A percentile compares a stretch with the other conserved stretches of the same genome.
Conservation (phyloP, 2,113 vertebrate species). For the Aplodontia rufa region DNA sequence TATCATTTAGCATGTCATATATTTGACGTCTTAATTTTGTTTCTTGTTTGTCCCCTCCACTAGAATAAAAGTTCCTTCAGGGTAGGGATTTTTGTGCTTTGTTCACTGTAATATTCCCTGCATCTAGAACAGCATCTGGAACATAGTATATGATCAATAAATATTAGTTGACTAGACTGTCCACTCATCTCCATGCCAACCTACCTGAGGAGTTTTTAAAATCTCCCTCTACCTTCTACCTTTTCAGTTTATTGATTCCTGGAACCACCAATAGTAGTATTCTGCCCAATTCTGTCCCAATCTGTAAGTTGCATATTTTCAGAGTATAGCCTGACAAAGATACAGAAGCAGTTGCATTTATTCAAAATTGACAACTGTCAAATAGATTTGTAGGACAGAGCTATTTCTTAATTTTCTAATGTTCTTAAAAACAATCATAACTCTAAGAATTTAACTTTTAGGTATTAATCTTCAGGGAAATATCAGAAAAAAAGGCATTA, state of each 20-base stretch:
- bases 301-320: background rate
- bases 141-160: constrained; percentile 13
- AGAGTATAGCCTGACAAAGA: background rate
- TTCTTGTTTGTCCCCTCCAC: background rate
- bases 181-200: background rate
- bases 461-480: background rate
- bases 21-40: background rate
- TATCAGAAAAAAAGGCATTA: background rate
- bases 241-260: background rate
- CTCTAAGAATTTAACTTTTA: background rate
- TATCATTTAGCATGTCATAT: background rate
- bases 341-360: background rate
- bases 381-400: background rate
- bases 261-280: background rate
- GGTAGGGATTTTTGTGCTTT: background rate
- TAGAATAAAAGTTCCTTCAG: background rate
- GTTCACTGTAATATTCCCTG: background rate
- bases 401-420: constrained; percentile 37
- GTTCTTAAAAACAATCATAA: background rate
- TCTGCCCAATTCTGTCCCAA: background rate
- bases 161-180: constrained; percentile 20
- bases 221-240: background rate
- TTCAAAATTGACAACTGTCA: background rate
- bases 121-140: background rate
- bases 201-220: background rate